phyloP scores from a whole-genome alignment of 23 tunicate species.

The Diplosoma virens region DNA sequence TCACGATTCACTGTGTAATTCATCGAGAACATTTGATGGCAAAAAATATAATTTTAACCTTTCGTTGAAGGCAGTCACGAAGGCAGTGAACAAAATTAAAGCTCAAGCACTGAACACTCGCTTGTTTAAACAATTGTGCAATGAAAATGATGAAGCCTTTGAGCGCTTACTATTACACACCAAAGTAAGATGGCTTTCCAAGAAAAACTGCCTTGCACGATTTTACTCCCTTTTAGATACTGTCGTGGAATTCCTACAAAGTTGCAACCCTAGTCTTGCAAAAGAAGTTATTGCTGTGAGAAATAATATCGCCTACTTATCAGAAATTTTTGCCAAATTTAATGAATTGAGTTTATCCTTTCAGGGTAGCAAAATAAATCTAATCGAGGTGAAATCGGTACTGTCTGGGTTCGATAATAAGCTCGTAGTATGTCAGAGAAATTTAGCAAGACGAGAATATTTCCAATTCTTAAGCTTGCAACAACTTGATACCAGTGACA shows the following conservation, averaged over 20 bases:
- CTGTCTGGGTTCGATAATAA: slow-evolving; percentile 36
- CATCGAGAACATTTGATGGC: no score
- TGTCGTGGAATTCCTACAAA: slow-evolving; percentile 38
- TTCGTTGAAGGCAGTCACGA: slow-evolving; percentile 10
- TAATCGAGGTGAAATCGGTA: slow-evolving; percentile 46
- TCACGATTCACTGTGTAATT: no score
- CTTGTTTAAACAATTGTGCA: slow-evolving; percentile 34
- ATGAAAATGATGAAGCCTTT: slow-evolving; percentile 35
- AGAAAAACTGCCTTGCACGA: slow-evolving; percentile 43
- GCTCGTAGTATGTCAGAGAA: slow-evolving; percentile 11
- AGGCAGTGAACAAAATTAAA: slow-evolving; percentile 26
- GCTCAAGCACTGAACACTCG: slow-evolving; percentile 45
- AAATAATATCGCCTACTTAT: slow-evolving; percentile 53
- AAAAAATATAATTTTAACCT: no score
- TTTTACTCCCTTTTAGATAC: slow-evolving; percentile 33
- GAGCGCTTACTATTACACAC: slow-evolving; percentile 48
- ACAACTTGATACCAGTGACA: slow-evolving; percentile 27
- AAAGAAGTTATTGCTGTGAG: slow-evolving; percentile 17
- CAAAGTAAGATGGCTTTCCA: slow-evolving; percentile 47
- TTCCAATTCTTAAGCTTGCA: slow-evolving; percentile 27
- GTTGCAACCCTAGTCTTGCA: slow-evolving; percentile 46
- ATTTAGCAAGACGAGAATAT: slow-evolving; percentile 35
- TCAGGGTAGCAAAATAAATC: slow-evolving; percentile 44
- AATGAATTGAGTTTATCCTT: slow-evolving; percentile 41
- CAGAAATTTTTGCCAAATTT: slow-evolving; percentile 59